Percentiles rank a stretch among this genome's conserved stretches.
phyloP scores from a whole-genome alignment of 2,888 invertebrate species.

The Pseudococcus viburni region DNA sequence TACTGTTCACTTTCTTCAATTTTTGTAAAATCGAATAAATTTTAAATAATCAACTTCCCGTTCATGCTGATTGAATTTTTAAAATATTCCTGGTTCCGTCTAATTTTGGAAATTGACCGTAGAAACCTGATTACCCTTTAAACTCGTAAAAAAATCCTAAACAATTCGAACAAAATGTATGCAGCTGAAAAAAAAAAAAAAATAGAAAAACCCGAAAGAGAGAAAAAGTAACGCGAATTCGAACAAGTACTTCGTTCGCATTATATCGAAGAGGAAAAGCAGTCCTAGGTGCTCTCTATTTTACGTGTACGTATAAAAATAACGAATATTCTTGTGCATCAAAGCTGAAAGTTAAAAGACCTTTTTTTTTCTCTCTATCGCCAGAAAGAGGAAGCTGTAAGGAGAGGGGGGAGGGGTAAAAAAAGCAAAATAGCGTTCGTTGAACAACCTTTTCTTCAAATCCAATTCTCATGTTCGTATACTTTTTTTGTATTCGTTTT shows the following conservation, averaged over 20 bases:
- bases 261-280: conserved; percentile 3
- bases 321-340: conserved; percentile 30
- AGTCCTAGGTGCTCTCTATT: background rate
- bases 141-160: no score
- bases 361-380: background rate
- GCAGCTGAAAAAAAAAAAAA: background rate
- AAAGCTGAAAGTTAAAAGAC: conserved; percentile 25
- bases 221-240: background rate
- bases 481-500: background rate
- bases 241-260: background rate
- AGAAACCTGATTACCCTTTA: no score
- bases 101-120: no score
- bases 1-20: no score
- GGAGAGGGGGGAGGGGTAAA: background rate
- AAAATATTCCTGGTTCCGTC: no score
- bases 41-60: no score
- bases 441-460: conserved; percentile 34
- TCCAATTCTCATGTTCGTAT: conserved; percentile 28
- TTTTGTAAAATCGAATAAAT: no score
- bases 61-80: no score
- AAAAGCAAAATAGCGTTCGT: background rate
- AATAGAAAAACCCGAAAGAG: background rate
- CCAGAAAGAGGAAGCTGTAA: background rate
- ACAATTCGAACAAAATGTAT: no score
- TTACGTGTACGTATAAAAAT: background rate